These are phyloP conservation scores for Ifrita kowaldi DNA, from an alignment of 2,113 vertebrate species.

Conservation along the genomic window DNA sequence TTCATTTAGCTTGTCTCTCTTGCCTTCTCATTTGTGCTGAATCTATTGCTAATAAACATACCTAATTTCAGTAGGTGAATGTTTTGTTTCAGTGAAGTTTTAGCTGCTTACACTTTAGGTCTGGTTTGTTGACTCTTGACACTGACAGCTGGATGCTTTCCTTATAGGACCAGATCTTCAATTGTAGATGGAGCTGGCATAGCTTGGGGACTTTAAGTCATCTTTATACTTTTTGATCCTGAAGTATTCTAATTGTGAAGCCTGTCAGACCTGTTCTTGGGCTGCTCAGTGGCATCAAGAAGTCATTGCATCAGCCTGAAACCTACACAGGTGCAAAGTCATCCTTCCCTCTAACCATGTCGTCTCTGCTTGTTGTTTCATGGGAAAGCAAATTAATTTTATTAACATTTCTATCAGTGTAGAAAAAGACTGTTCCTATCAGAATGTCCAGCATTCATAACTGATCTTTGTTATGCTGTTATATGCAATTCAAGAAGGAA, in stretches of 20 bases:
- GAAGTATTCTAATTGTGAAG: conserved; percentile 23
- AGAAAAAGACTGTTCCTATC: not conserved
- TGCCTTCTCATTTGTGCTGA: not conserved
- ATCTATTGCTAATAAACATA: not conserved
- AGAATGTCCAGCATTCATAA: not conserved
- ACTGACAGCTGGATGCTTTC: not conserved
- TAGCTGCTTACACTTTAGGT: not conserved
- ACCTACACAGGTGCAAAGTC: not conserved
- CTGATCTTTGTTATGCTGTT: not conserved
- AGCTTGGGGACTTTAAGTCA: conserved; percentile 12
- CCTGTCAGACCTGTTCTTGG: conserved; percentile 29
- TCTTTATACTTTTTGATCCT: conserved; percentile 21
- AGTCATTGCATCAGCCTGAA: conserved; percentile 28
- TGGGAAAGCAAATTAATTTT: not conserved
- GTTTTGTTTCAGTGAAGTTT: not conserved
- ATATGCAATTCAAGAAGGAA: not conserved
- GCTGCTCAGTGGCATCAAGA: not conserved
- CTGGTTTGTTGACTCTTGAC: not conserved
- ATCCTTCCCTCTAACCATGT: not conserved
- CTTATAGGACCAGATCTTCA: not conserved
- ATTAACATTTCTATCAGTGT: not conserved
- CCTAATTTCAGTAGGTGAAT: not conserved
- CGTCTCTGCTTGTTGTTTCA: not conserved
- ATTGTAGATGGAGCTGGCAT: not conserved
- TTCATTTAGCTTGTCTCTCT: not conserved